Evolutionary conservation across 2,888 invertebrate species (phyloP), one percentile per base, ranked within the genome.

Genomic region (Scaptomyza reducta): DNA sequence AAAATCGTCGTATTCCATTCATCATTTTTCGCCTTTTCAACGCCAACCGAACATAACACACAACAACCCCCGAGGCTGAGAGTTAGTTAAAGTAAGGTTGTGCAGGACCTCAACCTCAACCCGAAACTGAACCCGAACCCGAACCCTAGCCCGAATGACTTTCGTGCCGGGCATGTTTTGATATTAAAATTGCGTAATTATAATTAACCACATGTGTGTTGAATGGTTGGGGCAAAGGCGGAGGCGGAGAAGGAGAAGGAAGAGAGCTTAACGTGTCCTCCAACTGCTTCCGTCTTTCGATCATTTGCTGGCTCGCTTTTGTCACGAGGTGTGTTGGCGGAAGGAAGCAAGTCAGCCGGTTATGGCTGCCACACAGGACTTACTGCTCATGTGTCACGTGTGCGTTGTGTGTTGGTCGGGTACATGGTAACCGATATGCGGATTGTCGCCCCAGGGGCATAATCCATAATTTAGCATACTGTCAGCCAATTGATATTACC

Each of bases 161-260:
- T 63, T 59, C 55, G 60, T 57, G 67, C 58, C 49, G 44, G 71
- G 69, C 73, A 61, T 85, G 80, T 83, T 84, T 86, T 83, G 81
- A 86, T 84, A 84, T 84, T 84, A 80, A 84, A 84, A 84, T 86
- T 88, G 88, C 81, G 79, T 89, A 89, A 90, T 90, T 90, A 90
- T 88, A 89, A 90, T 90, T 90, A 89, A 89, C 87, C 90, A 86
- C 88, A 86, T 89, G 89, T 88, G 88, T 78, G 77, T 78, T 65
- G 45, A 69, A 38, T 14, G 54, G 9, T 45, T 7, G 11, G 7
- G 22, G 18, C 9, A 29, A 38, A 2, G 49, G 6, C 45, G 13
- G 11, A 7, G 22, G 18, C 9, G 33, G 44, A 38, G 47, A 66
- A 10, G 54, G 9, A 38, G 10, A 7, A 13, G 25, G 22, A 7